Conservation (phyloP, 2,888 invertebrate genomes). For the Dicranocentrus wangi region DNA sequence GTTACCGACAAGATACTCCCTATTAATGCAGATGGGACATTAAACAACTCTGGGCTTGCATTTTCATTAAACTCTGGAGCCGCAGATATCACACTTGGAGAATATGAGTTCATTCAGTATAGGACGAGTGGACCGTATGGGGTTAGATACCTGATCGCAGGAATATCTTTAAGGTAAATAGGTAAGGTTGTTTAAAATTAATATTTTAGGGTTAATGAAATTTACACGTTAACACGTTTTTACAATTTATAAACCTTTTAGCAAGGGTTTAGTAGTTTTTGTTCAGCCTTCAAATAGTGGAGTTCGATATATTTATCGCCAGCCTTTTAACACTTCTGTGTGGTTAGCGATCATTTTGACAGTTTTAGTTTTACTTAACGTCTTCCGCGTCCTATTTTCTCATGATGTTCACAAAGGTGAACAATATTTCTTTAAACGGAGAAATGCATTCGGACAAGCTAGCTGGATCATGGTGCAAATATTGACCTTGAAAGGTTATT, state of each 20-base stretch:
- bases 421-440: neutral
- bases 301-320: neutral
- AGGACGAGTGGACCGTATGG: neutral
- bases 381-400: too few species aligned
- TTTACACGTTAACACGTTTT: neutral
- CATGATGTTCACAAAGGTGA: too few species aligned
- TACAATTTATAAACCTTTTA: neutral
- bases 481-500: neutral
- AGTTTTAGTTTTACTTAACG: neutral
- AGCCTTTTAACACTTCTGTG: slow-evolving; percentile 5
- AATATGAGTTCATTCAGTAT: neutral
- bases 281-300: slow-evolving; percentile 8
- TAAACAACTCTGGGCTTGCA: neutral
- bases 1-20: neutral
- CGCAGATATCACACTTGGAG: neutral
- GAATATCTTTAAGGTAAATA: neutral
- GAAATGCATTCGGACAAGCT: neutral
- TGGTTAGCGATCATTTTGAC: neutral
- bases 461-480: neutral
- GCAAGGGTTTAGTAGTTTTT: slow-evolving; percentile 17
- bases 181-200: neutral
- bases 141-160: neutral
- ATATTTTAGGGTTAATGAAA: neutral
- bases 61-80: neutral
- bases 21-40: neutral